Conservation (phyloP, 2,113 vertebrate genomes). For the Australoheros scitulus region DNA sequence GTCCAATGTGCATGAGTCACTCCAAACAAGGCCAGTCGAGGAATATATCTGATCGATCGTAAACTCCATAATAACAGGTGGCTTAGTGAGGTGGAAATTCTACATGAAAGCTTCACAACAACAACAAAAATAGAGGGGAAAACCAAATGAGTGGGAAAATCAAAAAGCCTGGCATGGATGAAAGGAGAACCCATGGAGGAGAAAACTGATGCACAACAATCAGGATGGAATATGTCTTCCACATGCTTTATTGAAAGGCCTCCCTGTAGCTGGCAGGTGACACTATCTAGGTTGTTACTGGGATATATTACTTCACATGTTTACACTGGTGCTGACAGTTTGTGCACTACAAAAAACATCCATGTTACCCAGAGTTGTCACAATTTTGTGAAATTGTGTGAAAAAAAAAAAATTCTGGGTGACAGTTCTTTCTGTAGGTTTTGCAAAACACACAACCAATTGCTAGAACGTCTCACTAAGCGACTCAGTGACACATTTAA, state of each 20-base stretch:
- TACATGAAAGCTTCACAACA: neutral
- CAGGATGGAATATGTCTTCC: slow-evolving; percentile 20
- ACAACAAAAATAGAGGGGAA: neutral
- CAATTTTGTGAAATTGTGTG: neutral
- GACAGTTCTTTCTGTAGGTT: neutral
- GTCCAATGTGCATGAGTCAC: neutral
- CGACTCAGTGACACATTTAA: neutral
- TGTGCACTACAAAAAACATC: neutral
- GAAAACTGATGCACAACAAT: slow-evolving; percentile 26
- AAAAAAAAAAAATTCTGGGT: neutral
- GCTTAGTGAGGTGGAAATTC: slow-evolving; percentile 21
- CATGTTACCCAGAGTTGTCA: neutral
- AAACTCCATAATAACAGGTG: slow-evolving; percentile 4
- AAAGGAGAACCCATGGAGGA: slow-evolving; percentile 22
- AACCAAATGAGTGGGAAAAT: slow-evolving; percentile 22
- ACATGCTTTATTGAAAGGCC: slow-evolving; percentile 32
- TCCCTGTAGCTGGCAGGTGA: slow-evolving; percentile 31
- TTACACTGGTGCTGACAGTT: neutral
- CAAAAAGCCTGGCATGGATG: slow-evolving; percentile 30
- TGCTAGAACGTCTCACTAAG: neutral
- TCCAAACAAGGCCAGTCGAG: neutral
- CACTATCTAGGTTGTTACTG: slow-evolving; percentile 8
- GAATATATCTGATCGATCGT: slow-evolving; percentile 42
- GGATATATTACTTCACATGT: slow-evolving; percentile 14
- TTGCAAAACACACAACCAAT: neutral